Conservation (phyloP, 2,888 invertebrate genomes). For the Calephelis perditalis region DNA sequence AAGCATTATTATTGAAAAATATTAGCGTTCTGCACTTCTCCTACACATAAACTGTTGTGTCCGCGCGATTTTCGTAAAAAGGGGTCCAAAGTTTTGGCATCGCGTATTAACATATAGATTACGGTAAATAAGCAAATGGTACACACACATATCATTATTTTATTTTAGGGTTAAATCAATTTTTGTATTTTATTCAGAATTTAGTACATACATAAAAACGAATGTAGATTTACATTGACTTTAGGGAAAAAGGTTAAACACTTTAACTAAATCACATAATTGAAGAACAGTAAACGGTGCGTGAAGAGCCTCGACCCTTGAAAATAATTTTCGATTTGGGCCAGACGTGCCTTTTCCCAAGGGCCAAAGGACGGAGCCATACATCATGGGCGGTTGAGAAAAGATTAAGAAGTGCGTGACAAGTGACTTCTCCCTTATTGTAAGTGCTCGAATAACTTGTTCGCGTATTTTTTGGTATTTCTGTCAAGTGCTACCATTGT, state of each 20-base stretch:
- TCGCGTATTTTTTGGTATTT: conserved; percentile 17
- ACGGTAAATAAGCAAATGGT: too few relatives aligned
- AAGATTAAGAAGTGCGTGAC: conserved; percentile 43
- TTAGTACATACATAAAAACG: too few relatives aligned
- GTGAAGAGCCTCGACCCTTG: conserved; percentile 61
- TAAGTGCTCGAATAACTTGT: conserved; percentile 21
- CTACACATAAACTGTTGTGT: too few relatives aligned
- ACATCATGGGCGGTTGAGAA: conserved; percentile 57
- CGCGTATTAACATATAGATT: too few relatives aligned
- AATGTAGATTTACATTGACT: conserved; percentile 13
- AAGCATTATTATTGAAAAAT: too few relatives aligned
- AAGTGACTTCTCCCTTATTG: conserved; percentile 28
- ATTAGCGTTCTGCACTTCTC: too few relatives aligned
- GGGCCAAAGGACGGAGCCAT: conserved; percentile 56
- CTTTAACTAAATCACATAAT: conserved; percentile 76
- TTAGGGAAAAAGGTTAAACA: conserved; percentile 57
- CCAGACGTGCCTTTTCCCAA: conserved; percentile 53
- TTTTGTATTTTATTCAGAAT: too few relatives aligned
- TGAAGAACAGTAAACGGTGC: conserved; percentile 74
- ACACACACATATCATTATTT: too few relatives aligned
- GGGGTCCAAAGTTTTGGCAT: too few relatives aligned
- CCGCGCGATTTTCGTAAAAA: too few relatives aligned
- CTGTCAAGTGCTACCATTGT: background rate
- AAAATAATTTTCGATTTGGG: conserved; percentile 46
- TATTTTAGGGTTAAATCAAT: too few relatives aligned